Percentiles rank a stretch among this genome's conserved stretches.
Conservation (phyloP, 2,113 vertebrate genomes). For the Vulpes vulpes region DNA sequence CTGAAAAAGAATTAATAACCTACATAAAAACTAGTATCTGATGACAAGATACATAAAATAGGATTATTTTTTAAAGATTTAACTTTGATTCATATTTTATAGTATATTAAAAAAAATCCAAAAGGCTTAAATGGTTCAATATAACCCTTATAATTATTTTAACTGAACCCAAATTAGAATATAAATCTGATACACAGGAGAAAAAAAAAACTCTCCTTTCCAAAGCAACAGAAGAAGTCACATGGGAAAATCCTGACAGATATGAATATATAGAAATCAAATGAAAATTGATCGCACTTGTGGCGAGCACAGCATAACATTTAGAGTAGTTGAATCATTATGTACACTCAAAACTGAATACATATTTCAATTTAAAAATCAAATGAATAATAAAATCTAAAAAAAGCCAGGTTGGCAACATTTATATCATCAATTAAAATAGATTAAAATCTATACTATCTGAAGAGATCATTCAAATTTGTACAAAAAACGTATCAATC, state of each 20-base stretch:
- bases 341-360: not conserved
- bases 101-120: not conserved
- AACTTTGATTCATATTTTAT: not conserved
- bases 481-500: not conserved
- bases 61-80: not conserved
- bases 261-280: not conserved
- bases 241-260: not conserved
- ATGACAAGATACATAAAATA: not conserved
- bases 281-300: not conserved
- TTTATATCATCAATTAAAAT: not conserved
- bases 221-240: not conserved
- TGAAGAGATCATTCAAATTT: not conserved
- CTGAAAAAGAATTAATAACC: not conserved
- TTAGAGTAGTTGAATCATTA: not conserved
- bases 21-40: not conserved
- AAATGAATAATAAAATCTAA: slow-evolving; percentile 48
- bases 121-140: not conserved
- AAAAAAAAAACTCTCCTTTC: not conserved
- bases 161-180: slow-evolving; percentile 26
- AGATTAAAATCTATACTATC: not conserved
- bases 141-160: not conserved
- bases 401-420: not conserved
- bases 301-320: not conserved
- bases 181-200: not conserved
- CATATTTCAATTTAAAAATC: not conserved